Base-by-base conservation (phyloP, 2,888 invertebrate genomes). In the Habrosyne pyritoides region DNA sequence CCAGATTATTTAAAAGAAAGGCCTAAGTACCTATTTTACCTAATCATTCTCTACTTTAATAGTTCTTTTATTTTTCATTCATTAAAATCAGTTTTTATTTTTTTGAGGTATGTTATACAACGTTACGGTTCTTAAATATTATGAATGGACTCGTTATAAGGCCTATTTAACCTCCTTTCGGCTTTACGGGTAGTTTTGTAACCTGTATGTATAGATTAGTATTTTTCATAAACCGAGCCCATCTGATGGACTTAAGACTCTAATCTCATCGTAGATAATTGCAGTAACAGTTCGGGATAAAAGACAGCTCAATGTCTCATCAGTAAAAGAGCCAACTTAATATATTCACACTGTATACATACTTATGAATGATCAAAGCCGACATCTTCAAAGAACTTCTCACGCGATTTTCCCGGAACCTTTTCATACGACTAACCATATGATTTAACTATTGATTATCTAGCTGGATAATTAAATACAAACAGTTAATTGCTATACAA, bases 361-460 rank as follows among this genome's bases (percentile, higher is more conserved):
- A 5, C 3, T 7, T 7, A 24, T 24, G 24, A 24, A 36, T 36
- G 36, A 14, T 36, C 6, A 14, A 5, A 10, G 14, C 4, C 14
- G 36, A 14, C 36, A 18, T 18, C 18, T 42, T 42, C n/a, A 14
- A 8, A n/a, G 42, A 18, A 18, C n/a, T 42, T 42, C 42, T 18
- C 42, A 42, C 42, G 42, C 18, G 18, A 42, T 42, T 42, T 42
- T 18, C 42, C 42, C 42, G 42, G 42, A 36, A 42, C 42, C 42
- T 33, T 33, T 33, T 33, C 0, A 33, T 33, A 33, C 33, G 6
- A n/a, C 5, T 42, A 42, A 42, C 42, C 18, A 18, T 42, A 42
- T 42, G 18, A 4, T 36, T 33, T 18, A 42, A 18, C 42, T 42
- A 42, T 42, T 42, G 42, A 42, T 42, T 42, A 42, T 42, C 14